Base-by-base conservation (phyloP, 2,888 invertebrate species). In the Bibio marci region DNA sequence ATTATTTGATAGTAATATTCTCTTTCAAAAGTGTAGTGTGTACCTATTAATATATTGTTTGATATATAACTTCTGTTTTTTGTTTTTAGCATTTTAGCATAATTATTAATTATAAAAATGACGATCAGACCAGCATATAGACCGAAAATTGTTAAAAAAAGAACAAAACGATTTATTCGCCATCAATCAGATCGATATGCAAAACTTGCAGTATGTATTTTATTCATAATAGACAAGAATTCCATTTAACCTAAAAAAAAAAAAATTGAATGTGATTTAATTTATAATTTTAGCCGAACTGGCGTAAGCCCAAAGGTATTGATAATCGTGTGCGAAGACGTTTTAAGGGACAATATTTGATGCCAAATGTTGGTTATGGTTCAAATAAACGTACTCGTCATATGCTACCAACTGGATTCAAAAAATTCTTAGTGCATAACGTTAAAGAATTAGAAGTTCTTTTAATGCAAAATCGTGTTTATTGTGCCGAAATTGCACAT, bases 291-390 rank as follows among this genome's bases (percentile, higher is more conserved):
- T 52, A 88, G 87, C 74, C 83, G 50, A 92, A 87, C 76, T 99
- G 98, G 98, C 81, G 98, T 61, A 98, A 95, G 70, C 98, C 98
- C 15, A 95, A 95, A 70, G 98, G 98, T 90, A 99, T 98, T 66
- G 98, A 99, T 70, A 98, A 99, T 79, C 79, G 97, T 66, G 97
- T 98, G 36, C 80, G 98, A 51, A 81, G 98, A 62, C 79, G 95
- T 52, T 98, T 98, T 73, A 98, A 98, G 82, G 98, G 98, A 25
- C 95, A 95, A 61, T 91, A 82, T 59, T 69, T 88, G 70, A 98
- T 99, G 98, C 98, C 98, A 48, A 94, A 81, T 62, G 94, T 99
- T 63, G 98, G 98, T 76, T 98, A 95, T 61, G 97, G 98, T 49
- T 90, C 91, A 52, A 85, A 83, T 64, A 81, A 83, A 59, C 85